Evolutionary conservation across 2,113 vertebrate species (phyloP).

Genomic region (Brienomyrus brachyistius): DNA sequence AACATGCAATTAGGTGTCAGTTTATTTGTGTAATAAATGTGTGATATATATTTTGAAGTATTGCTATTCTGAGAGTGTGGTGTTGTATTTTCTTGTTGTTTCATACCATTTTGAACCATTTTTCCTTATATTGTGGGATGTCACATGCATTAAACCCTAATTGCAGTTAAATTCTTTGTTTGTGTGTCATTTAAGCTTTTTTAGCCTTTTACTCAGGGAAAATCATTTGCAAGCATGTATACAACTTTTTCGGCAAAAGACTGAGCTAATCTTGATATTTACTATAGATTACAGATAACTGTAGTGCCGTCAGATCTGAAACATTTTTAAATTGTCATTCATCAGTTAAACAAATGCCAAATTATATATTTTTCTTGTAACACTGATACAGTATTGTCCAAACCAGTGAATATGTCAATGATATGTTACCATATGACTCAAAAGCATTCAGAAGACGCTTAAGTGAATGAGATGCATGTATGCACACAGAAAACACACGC

Average conservation of each 20-base stretch:
- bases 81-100: not conserved
- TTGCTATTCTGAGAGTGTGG: not conserved
- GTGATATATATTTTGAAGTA: not conserved
- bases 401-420: not conserved
- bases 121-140: not conserved
- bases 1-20: not conserved
- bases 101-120: not conserved
- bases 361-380: not conserved
- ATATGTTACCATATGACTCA: not conserved
- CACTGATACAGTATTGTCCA: not conserved
- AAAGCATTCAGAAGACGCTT: not conserved
- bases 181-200: not conserved
- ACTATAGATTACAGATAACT: not conserved
- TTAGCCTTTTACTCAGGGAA: not conserved
- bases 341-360: not conserved
- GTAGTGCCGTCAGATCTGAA: not conserved
- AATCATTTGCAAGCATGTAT: not conserved
- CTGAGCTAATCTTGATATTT: not conserved
- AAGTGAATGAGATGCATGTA: not conserved
- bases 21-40: not conserved
- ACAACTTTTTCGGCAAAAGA: not conserved
- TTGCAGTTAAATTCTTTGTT: not conserved
- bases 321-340: not conserved
- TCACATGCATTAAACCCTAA: not conserved
- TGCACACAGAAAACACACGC: not conserved